Percentiles rank a stretch among this genome's conserved stretches.
These are phyloP conservation scores for Lepidocolaptes lacrymiger DNA, from an alignment of 2,797 vertebrate species.

Conservation along the genomic window DNA sequence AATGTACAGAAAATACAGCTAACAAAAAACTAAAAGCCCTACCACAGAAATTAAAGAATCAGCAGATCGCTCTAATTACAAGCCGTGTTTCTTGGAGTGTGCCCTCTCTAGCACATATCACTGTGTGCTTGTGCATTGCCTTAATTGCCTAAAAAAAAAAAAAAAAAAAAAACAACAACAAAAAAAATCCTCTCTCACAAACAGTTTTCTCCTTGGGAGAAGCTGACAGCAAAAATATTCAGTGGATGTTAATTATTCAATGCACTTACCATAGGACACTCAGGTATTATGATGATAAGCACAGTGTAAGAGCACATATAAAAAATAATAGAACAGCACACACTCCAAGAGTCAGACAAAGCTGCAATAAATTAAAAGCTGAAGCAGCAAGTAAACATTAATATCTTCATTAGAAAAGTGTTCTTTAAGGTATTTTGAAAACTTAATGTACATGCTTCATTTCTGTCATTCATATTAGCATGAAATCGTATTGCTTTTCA, in stretches of 20 bases:
- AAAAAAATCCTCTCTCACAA: not conserved
- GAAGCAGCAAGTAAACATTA: not conserved
- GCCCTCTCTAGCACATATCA: not conserved
- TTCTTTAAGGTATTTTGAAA: not conserved
- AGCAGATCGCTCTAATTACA: not conserved
- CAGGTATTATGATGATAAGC: slow-evolving; percentile 4
- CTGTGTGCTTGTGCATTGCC: not conserved
- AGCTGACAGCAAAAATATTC: slow-evolving; percentile 25
- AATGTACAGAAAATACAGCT: not conserved
- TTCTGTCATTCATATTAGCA: not conserved
- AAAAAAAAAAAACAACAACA: too few relatives aligned
- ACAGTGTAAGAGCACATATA: not conserved
- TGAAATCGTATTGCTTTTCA: not conserved
- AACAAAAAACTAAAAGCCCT: not conserved
- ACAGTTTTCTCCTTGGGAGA: not conserved
- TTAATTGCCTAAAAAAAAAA: not conserved
- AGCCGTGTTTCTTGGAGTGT: not conserved
- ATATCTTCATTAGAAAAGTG: not conserved
- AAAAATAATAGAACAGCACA: not conserved
- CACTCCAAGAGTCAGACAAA: not conserved
- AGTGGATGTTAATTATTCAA: slow-evolving; percentile 40
- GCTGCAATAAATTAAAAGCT: slow-evolving; percentile 8
- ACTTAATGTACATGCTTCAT: not conserved
- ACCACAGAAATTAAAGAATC: not conserved
- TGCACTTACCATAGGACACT: not conserved